phyloP scores from a whole-genome alignment of 2,113 vertebrate species.

The Paedocypris sp. region DNA sequence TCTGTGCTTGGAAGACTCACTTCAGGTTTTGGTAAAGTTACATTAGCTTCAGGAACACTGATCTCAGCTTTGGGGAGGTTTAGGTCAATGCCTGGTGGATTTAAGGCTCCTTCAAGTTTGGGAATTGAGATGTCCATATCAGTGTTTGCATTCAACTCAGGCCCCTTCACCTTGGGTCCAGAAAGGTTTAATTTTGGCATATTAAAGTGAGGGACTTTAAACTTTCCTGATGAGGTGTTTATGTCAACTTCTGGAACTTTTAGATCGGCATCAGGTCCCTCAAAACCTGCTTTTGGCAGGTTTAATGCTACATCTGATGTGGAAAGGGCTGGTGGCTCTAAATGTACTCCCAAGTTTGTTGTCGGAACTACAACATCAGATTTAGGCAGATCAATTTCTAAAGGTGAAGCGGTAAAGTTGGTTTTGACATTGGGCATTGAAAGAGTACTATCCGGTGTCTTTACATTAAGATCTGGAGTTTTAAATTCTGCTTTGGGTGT shows the following conservation, averaged over 20 bases:
- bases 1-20: conserved; percentile 31
- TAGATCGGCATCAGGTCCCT: conserved; percentile 39
- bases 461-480: conserved; percentile 25
- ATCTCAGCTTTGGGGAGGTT: conserved; percentile 31
- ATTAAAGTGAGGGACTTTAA: conserved; percentile 46
- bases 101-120: conserved; percentile 18
- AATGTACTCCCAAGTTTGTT: not conserved
- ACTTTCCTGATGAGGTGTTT: conserved; percentile 33
- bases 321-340: conserved; percentile 31
- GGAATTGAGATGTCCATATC: conserved; percentile 26
- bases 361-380: conserved; percentile 16
- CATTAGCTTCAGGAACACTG: conserved; percentile 32
- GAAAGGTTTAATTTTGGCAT: conserved; percentile 33
- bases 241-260: conserved; percentile 39
- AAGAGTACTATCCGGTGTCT: conserved; percentile 23
- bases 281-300: conserved; percentile 37
- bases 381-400: conserved; percentile 30
- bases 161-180: conserved; percentile 26
- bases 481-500: conserved; percentile 22
- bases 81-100: conserved; percentile 25
- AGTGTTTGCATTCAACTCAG: conserved; percentile 25
- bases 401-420: conserved; percentile 16
- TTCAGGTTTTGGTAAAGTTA: conserved; percentile 40
- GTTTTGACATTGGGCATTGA: conserved; percentile 25
- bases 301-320: conserved; percentile 34